Base-by-base conservation (phyloP, 2,113 vertebrate genomes). In the Petromus typicus region DNA sequence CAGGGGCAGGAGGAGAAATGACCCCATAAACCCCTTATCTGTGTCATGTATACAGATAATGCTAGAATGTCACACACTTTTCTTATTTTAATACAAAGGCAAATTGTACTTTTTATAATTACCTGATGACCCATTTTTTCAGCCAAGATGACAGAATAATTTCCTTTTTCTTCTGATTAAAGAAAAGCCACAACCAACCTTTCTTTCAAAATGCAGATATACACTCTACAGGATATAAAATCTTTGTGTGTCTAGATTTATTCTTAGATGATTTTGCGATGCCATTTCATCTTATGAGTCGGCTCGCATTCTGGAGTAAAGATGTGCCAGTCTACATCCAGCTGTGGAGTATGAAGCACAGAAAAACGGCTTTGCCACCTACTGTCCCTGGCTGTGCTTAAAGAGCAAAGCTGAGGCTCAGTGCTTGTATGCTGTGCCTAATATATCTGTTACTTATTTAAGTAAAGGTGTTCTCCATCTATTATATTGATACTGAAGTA, bases 311-410 rank as follows among this genome's bases (percentile, higher is more conserved):
- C 86, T 71, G n/a, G 25, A 63, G 56, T 61, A n/a, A 1, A 8
- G 16, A 27, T 27, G 22, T 27, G 1, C 1, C 25, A 4, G 48
- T 66, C 22, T 7, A 32, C 2, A 57, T 57, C 7, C 5, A 7
- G 85, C 32, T 85, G 22, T 48, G 45, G 34, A 22, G 6, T 1
- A 69, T 9, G 63, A 88, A 45, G 5, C 69, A 48, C 5, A 84
- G 11, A 6, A 79, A 63, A 12, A 32, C 61, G 79, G 57, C 9
- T 37, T 82, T 59, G 1, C 30, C 59, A 25, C 61, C 3, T 48
- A 4, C 3, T 84, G 59, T 34, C 14, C 64, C 59, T 76, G n/a
- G 1, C 12, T 64, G 63, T n/a, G 27, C 2, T 67, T 34, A 73
- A n/a, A 45, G 20, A 10, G 4, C 57, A 84, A 5, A 61, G 61